Percentiles rank a stretch among this genome's conserved stretches.
phyloP scores from a whole-genome alignment of 2,113 vertebrate species.

The Prietella phreatophila region DNA sequence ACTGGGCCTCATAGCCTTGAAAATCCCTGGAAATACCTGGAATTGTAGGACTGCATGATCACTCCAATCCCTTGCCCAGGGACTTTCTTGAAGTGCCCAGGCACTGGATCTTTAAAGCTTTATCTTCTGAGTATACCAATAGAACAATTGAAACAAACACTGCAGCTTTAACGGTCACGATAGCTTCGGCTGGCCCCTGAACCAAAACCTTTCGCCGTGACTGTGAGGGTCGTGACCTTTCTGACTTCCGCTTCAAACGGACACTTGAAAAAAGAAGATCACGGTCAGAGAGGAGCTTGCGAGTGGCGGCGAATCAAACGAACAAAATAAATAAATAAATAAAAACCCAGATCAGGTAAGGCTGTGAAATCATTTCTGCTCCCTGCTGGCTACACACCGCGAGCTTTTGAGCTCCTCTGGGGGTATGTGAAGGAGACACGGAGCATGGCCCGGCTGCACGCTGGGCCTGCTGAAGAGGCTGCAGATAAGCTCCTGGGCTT shows the following conservation, averaged over 20 bases:
- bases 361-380: conserved; percentile 70
- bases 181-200: conserved; percentile 60
- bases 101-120: conserved; percentile 70
- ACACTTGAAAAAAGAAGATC: conserved; percentile 67
- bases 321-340: conserved; percentile 56
- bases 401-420: conserved; percentile 63
- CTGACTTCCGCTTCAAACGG: conserved; percentile 70
- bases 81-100: conserved; percentile 68
- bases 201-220: conserved; percentile 67
- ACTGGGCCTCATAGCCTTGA: conserved; percentile 64
- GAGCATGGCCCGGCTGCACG: conserved; percentile 58
- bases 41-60: conserved; percentile 72
- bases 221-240: conserved; percentile 74
- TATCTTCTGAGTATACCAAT: conserved; percentile 62
- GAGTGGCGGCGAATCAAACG: conserved; percentile 66
- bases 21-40: conserved; percentile 75
- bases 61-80: conserved; percentile 51
- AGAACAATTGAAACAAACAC: conserved; percentile 25
- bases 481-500: conserved; percentile 63
- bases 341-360: conserved; percentile 75
- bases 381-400: conserved; percentile 64
- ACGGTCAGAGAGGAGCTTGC: conserved; percentile 67
- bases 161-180: conserved; percentile 65
- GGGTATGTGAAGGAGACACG: conserved; percentile 65
- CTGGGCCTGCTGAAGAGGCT: conserved; percentile 55